Base-by-base conservation (phyloP, 2,797 vertebrate genomes). In the Hyperoplus immaculatus region DNA sequence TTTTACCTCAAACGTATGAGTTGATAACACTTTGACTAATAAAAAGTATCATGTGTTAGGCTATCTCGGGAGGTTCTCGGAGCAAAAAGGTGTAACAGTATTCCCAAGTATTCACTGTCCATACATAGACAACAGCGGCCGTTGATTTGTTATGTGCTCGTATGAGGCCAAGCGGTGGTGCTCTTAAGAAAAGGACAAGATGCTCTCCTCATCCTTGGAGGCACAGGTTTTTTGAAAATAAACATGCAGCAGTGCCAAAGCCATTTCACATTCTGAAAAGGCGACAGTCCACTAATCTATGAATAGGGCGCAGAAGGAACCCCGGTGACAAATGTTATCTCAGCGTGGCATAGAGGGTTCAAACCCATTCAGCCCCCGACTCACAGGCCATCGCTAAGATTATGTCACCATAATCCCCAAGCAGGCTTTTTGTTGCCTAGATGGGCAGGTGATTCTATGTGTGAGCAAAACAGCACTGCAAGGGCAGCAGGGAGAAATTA, bases 331-430 rank as follows among this genome's bases (percentile, higher is more conserved):
- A 96, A 95, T 94, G 95, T 96, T 96, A 96, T 96, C 95, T 95
- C 95, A 39, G 87, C 74, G 78, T 95, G 94, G 93, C 95, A 96
- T 93, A 94, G 94, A 94, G 93, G 95, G 94, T 94, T 95, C 94
- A 94, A 93, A 90, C 93, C 94, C 94, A 95, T 95, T 95, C 95
- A 95, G 92, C 85, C 89, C 92, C 92, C 89, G 84, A 90, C 93
- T 95, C 92, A 93, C 92, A 92, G 94, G 92, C 95, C 94, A 95
- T 90, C 86, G 89, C 92, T 92, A 91, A 95, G 94, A 96, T 96
- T 95, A 96, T 96, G 95, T 95, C 95, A 95, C 94, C 90, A 93
- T 96, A 96, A 96, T 96, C 95, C 95, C 93, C 92, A 92, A 94
- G 93, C 93, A 93, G 93, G 89, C 89, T 86, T 94, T 93, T 93